Conservation (phyloP, 2,113 vertebrate genomes). For the Festucalex cinctus region DNA sequence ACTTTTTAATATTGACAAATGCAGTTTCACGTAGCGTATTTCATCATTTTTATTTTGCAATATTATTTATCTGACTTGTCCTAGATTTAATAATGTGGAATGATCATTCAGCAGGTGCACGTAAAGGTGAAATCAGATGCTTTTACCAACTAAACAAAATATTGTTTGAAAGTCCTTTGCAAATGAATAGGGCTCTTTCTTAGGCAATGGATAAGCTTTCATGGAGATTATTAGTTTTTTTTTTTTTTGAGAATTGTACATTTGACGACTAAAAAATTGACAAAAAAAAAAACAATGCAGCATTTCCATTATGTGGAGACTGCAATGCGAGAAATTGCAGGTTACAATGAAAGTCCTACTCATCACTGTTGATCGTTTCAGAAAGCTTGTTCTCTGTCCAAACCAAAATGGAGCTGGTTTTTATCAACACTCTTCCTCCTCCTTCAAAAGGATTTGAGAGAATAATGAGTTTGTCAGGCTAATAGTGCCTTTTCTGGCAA, state of each 20-base stretch:
- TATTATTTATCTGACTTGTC: too few relatives aligned
- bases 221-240: neutral
- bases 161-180: neutral
- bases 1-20: too few relatives aligned
- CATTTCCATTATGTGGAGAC: neutral
- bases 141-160: too few relatives aligned
- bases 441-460: constrained; percentile 38
- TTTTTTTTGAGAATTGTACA: neutral
- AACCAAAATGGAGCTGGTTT: constrained; percentile 21
- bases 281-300: neutral
- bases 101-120: too few relatives aligned
- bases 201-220: neutral
- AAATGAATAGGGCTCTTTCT: neutral
- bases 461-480: constrained; percentile 49
- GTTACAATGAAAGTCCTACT: constrained; percentile 6
- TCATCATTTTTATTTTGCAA: too few relatives aligned
- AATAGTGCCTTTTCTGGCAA: constrained; percentile 49
- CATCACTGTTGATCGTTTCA: constrained; percentile 10
- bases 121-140: too few relatives aligned
- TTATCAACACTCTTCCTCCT: constrained; percentile 36
- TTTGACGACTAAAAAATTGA: neutral
- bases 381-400: constrained; percentile 31
- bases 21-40: too few relatives aligned
- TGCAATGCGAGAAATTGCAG: neutral
- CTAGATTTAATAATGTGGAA: neutral